phyloP scores from a whole-genome alignment of 1,140 invertebrate genomes.

The Coenobita brevimanus region DNA sequence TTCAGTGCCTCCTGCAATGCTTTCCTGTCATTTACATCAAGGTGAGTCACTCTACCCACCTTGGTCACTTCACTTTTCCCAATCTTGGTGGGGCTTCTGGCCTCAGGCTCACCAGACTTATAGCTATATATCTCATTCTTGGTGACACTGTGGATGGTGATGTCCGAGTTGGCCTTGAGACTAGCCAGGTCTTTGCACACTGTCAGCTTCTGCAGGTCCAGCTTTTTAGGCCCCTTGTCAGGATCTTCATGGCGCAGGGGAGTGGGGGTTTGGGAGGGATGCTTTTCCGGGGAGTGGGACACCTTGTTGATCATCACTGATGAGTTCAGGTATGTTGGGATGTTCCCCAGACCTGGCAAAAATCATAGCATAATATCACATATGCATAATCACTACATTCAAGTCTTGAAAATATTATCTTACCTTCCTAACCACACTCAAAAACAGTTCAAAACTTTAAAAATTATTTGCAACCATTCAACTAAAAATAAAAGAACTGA shows the following conservation, averaged over 20 bases:
- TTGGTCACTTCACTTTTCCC: constrained; percentile 49
- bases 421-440: too few relatives aligned
- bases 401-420: too few relatives aligned
- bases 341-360: constrained; percentile 61
- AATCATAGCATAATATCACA: not conserved
- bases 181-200: constrained; percentile 60
- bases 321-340: constrained; percentile 69
- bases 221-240: constrained; percentile 52
- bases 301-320: constrained; percentile 70
- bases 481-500: too few relatives aligned
- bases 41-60: constrained; percentile 64
- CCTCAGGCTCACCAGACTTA: constrained; percentile 43
- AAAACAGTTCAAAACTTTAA: too few relatives aligned
- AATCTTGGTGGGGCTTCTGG: constrained; percentile 27
- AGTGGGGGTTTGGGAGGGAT: constrained; percentile 31
- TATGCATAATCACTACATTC: too few relatives aligned
- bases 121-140: constrained; percentile 66
- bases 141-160: constrained; percentile 69
- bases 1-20: constrained; percentile 68
- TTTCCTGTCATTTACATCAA: constrained; percentile 69
- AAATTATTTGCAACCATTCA: too few relatives aligned
- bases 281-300: constrained; percentile 63
- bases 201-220: constrained; percentile 46
- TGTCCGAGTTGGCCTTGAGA: constrained; percentile 68
- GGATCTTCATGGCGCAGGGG: constrained; percentile 50